phyloP scores from a whole-genome alignment of 2,888 invertebrate species.

The Drosophila nr. perissopoda region DNA sequence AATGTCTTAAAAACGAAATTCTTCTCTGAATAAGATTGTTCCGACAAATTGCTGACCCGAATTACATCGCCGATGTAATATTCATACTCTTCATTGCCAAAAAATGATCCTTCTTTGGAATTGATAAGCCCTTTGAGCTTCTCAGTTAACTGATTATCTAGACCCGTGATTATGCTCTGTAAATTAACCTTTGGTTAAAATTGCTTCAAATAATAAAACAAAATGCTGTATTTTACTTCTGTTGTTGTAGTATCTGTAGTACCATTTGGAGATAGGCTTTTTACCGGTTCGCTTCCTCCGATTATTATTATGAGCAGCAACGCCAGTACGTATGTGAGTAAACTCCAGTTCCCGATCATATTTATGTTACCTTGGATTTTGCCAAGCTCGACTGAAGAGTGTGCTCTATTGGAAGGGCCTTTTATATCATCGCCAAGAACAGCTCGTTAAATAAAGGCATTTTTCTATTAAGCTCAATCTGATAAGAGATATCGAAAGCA shows the following conservation, averaged over 20 bases:
- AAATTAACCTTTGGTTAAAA: background rate
- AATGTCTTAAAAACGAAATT: background rate
- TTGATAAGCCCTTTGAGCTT: background rate
- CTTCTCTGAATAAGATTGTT: background rate
- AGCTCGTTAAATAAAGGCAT: background rate
- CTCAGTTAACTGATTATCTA: background rate
- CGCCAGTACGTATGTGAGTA: background rate
- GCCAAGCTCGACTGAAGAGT: background rate
- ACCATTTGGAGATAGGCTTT: no score
- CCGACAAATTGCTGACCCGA: background rate
- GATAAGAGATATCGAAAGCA: background rate
- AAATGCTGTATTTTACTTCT: background rate
- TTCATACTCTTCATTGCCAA: slow-evolving; percentile 9
- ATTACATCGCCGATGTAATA: background rate
- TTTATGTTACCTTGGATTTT: no score
- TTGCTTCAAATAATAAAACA: background rate
- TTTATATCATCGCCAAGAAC: background rate
- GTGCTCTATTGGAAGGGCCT: background rate
- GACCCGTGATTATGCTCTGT: accelerated
- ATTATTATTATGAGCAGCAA: background rate
- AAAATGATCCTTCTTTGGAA: background rate
- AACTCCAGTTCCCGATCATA: slow-evolving; percentile 5
- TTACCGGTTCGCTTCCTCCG: background rate
- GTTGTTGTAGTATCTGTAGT: background rate
- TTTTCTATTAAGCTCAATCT: slow-evolving; percentile 9